A percentile compares a stretch with the other conserved stretches of the same genome.
These are phyloP conservation scores for Allobates femoralis DNA, from an alignment of 2,797 vertebrate genomes.

Conservation along the genomic window DNA sequence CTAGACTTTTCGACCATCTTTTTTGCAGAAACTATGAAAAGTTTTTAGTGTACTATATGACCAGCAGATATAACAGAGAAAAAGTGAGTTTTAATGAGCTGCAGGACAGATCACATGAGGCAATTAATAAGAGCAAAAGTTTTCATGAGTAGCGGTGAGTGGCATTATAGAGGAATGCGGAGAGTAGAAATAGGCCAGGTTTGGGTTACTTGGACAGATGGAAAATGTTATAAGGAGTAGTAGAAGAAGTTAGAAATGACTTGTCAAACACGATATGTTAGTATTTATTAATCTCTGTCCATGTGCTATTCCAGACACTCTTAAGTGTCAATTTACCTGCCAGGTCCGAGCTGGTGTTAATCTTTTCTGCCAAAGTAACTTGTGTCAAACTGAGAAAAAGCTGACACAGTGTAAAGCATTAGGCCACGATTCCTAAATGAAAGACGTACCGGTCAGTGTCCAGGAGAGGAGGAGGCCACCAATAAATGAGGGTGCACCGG, in stretches of 20 bases:
- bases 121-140: conserved; percentile 31
- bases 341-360: conserved; percentile 48
- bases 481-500: conserved; percentile 48
- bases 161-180: not conserved
- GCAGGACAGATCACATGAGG: not conserved
- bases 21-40: not conserved
- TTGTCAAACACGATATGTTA: conserved; percentile 52
- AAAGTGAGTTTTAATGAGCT: conserved; percentile 20
- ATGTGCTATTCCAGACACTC: conserved; percentile 43
- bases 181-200: not conserved
- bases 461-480: not conserved
- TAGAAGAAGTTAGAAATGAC: conserved; percentile 38
- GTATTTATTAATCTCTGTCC: conserved; percentile 54
- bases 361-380: conserved; percentile 57
- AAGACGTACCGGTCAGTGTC: conserved; percentile 28
- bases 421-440: conserved; percentile 17
- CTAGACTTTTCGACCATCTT: no score
- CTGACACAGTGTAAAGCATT: conserved; percentile 48
- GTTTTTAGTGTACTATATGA: not conserved
- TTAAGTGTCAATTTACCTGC: conserved; percentile 56
- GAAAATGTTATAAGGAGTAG: conserved; percentile 29
- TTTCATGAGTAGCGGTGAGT: conserved; percentile 1
- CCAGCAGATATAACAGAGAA: not conserved
- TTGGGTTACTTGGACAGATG: conserved; percentile 16
- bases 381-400: conserved; percentile 52